Evolutionary conservation across 2,888 invertebrate genomes (phyloP).

Genomic region (Hydrotaea cyrtoneurina): DNA sequence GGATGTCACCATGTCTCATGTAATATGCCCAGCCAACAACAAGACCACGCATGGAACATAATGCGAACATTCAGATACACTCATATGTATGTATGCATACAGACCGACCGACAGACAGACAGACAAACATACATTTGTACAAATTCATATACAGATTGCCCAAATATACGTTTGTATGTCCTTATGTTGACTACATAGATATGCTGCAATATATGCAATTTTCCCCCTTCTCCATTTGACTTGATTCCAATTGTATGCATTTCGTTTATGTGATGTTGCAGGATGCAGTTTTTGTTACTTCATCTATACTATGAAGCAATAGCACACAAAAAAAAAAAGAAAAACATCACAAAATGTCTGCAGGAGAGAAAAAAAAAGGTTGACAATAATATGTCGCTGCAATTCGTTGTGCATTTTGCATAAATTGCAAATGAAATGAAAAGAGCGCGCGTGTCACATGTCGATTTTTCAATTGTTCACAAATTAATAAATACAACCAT

Average conservation of each 20-base stretch:
- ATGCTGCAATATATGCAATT: neutral
- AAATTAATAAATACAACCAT: slow-evolving; percentile 76
- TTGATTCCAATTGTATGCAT: neutral
- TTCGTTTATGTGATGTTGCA: slow-evolving; percentile 25
- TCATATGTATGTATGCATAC: slow-evolving; percentile 9
- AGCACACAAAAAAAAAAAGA: neutral
- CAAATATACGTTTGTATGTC: slow-evolving; percentile 31
- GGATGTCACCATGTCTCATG: slow-evolving; percentile 66
- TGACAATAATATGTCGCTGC: slow-evolving; percentile 36
- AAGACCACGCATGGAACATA: neutral
- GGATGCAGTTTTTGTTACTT: slow-evolving; percentile 42
- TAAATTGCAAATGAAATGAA: slow-evolving; percentile 57
- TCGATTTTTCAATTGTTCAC: slow-evolving; percentile 79
- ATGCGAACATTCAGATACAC: slow-evolving; percentile 1
- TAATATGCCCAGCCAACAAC: slow-evolving; percentile 55
- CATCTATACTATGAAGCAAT: neutral
- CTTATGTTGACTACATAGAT: neutral
- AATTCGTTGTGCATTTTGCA: slow-evolving; percentile 61
- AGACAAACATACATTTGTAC: slow-evolving; percentile 1
- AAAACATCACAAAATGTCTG: slow-evolving; percentile 5
- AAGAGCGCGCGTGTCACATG: slow-evolving; percentile 77
- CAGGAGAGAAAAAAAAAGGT: slow-evolving; percentile 39
- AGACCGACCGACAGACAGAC: slow-evolving; percentile 16
- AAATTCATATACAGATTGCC: slow-evolving; percentile 4
- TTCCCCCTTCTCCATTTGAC: neutral